Conservation (phyloP, 2,113 vertebrate genomes). For the Ceuthmochares aereus region DNA sequence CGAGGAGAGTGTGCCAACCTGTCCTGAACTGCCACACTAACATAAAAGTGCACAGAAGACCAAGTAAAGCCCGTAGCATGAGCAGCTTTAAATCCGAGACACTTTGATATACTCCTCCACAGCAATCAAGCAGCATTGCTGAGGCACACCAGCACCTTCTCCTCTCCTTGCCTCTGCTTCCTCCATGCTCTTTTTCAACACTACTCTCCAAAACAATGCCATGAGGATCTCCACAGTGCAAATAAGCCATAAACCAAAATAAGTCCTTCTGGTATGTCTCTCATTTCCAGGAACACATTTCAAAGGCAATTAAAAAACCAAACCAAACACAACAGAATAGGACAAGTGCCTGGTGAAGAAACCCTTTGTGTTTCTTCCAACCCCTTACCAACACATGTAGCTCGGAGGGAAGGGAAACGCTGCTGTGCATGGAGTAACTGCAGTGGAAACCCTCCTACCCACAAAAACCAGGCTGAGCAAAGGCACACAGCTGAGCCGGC, state of each 20-base stretch:
- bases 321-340: too few relatives aligned
- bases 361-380: background rate
- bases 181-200: background rate
- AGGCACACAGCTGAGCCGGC: background rate
- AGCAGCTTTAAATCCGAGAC: background rate
- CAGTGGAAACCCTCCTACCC: background rate
- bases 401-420: background rate
- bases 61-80: background rate
- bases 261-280: background rate
- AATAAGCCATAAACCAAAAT: background rate
- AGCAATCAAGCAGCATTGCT: background rate
- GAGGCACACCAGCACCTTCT: background rate
- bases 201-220: background rate
- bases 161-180: background rate
- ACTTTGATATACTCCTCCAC: background rate
- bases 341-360: background rate
- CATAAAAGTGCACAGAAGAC: background rate
- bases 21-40: slow-evolving; percentile 35
- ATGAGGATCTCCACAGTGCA: background rate
- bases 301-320: background rate
- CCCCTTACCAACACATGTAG: background rate
- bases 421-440: accelerated
- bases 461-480: accelerated
- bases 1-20: slow-evolving; percentile 48
- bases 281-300: background rate